phyloP scores from a whole-genome alignment of 1,140 invertebrate genomes.

The Brachionus manjavacas region DNA sequence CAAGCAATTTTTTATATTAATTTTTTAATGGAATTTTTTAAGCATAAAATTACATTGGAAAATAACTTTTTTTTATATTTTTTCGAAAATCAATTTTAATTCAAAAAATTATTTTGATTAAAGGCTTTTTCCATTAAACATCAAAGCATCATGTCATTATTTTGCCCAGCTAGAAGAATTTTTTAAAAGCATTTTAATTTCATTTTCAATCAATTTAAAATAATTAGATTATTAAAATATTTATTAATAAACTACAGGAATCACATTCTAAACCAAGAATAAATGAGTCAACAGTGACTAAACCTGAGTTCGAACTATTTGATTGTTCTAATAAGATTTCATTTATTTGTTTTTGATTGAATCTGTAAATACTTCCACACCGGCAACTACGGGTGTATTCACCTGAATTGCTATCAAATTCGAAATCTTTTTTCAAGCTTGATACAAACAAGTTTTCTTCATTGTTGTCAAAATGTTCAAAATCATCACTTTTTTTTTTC shows the following conservation, averaged over 20 bases:
- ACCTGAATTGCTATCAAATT: background rate
- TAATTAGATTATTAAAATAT: conserved; percentile 20
- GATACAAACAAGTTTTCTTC: background rate
- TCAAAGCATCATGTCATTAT: background rate
- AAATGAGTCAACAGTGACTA: background rate
- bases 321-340: background rate
- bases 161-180: background rate
- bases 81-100: background rate
- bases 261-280: conserved; percentile 24
- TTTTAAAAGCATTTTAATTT: background rate
- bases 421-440: conserved; percentile 29
- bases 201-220: background rate
- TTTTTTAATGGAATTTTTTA: background rate
- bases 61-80: background rate
- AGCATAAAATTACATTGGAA: background rate
- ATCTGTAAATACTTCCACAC: conserved; percentile 19
- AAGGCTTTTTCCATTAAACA: background rate
- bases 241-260: background rate
- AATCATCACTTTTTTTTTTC: background rate
- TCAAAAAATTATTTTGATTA: background rate
- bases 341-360: background rate
- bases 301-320: background rate
- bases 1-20: background rate
- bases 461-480: background rate
- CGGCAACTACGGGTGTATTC: background rate